Base-by-base conservation (phyloP, 2,797 vertebrate species). In the Gymnodraco acuticeps region DNA sequence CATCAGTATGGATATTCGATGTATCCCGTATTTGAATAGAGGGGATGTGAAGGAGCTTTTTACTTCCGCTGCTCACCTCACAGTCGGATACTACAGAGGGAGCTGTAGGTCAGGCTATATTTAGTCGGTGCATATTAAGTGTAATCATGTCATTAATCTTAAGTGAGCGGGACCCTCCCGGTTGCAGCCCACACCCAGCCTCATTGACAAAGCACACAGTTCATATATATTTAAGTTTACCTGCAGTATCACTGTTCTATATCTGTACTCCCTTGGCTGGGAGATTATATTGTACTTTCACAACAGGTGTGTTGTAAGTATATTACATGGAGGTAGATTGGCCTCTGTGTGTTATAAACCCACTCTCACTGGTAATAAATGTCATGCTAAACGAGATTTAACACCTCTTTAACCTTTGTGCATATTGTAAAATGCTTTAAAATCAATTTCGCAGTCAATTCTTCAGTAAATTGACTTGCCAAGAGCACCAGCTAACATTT, bases 91-190 rank as follows among this genome's bases (percentile, higher is more conserved):
- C 85, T 75, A 46, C 80, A 48, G 78, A 54, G 77, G 51, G 81
- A 86, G 85, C 78, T 84, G 87, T 83, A 85, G 85, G 87, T 88
- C 87, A 81, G 15, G 78, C 73, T 93, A 91, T 85, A 88, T 91
- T 84, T 87, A 92, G 89, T 75, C 47, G 1, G 10, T 47, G 76
- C 70, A 73, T 80, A 87, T 91, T 91, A 90, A 81, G 56, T 82
- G 75, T 73, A 88, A 86, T 90, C 78, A 75, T 77, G 73, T 82
- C 83, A 87, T 89, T 85, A 89, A 88, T 88, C 85, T 82, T 73
- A 14, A 31, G 78, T 15, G 64, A 82, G 60, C 6, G 13, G 67
- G 66, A 72, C 75, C 79, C 80, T 82, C 71, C 77, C 17, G 31
- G 62, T 65, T 52, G 27, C 61, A 53, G 73, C 70, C 52, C 77